phyloP scores from a whole-genome alignment of 2,113 vertebrate species.

The Paramisgurnus dabryanus region DNA sequence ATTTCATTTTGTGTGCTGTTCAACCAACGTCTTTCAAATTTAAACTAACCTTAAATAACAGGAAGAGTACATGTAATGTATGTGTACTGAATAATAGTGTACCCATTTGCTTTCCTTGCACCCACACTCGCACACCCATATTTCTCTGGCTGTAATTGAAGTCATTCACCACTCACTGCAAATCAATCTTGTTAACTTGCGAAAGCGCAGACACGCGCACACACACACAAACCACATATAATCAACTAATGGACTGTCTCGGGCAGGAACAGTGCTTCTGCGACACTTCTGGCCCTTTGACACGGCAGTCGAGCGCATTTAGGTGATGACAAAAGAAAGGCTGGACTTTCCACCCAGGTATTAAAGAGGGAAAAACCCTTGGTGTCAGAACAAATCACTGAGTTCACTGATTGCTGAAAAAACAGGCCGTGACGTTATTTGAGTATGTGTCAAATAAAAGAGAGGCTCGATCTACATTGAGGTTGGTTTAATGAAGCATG shows the following conservation, averaged over 20 bases:
- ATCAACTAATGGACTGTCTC: conserved; percentile 52
- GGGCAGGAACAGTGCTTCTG: conserved; percentile 30
- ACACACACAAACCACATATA: conserved; percentile 28
- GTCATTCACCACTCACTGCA: conserved; percentile 31
- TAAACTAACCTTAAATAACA: conserved; percentile 19
- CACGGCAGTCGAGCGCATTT: conserved; percentile 29
- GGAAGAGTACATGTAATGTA: neutral
- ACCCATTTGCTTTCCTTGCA: neutral
- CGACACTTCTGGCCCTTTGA: conserved; percentile 33
- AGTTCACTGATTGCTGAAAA: conserved; percentile 18
- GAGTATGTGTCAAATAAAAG: conserved; percentile 38
- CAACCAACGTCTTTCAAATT: conserved; percentile 20
- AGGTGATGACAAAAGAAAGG: conserved; percentile 3
- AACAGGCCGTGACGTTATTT: conserved; percentile 7
- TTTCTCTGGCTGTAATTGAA: conserved; percentile 20
- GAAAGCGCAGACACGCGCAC: conserved; percentile 15
- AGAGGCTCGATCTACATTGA: conserved; percentile 17
- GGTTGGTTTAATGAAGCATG: conserved; percentile 28
- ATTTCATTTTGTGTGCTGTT: conserved; percentile 17
- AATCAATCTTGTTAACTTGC: conserved; percentile 42
- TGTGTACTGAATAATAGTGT: too few relatives aligned
- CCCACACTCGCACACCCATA: neutral
- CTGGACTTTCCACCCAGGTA: conserved; percentile 1
- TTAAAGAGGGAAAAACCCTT: conserved; percentile 3
- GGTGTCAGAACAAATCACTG: conserved; percentile 18